Evolutionary conservation across 1,140 invertebrate species (phyloP).

Genomic region (Bacillus rossius): DNA sequence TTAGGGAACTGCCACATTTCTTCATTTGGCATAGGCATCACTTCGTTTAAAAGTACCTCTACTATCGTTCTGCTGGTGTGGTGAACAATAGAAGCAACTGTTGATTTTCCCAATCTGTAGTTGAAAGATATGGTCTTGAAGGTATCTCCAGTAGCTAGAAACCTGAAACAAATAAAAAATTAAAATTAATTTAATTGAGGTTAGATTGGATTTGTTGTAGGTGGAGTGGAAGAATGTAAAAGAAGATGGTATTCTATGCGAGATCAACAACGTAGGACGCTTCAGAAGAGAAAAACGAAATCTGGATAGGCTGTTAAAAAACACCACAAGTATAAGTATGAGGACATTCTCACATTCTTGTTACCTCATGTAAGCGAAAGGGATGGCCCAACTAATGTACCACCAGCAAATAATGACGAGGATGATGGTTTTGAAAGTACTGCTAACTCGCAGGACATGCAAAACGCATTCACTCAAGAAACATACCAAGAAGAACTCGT

Average conservation of each 20-base stretch:
- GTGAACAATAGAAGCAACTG: slow-evolving; percentile 12
- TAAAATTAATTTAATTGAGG: slow-evolving; percentile 7
- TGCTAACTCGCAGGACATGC: too few species aligned
- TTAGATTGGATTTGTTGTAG: slow-evolving; percentile 2
- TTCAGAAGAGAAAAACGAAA: slow-evolving; percentile 17
- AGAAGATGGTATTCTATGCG: slow-evolving; percentile 16
- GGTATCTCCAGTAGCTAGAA: slow-evolving; percentile 15
- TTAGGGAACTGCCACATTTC: slow-evolving; percentile 12
- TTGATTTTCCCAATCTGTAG: slow-evolving; percentile 15
- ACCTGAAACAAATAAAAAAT: slow-evolving; percentile 11
- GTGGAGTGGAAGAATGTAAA: slow-evolving; percentile 19
- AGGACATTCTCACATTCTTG: slow-evolving; percentile 13
- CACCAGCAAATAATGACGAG: slow-evolving; percentile 8
- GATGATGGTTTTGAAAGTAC: background rate
- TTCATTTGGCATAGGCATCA: slow-evolving; percentile 9
- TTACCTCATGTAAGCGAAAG: slow-evolving; percentile 11
- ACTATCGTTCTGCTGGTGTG: slow-evolving; percentile 3
- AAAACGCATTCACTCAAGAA: too few species aligned
- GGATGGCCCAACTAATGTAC: slow-evolving; percentile 15
- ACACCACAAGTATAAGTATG: slow-evolving; percentile 18
- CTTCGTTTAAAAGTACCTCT: slow-evolving; percentile 8
- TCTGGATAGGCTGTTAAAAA: slow-evolving; percentile 16
- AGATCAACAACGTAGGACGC: slow-evolving; percentile 12
- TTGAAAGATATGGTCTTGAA: slow-evolving; percentile 19
- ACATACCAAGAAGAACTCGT: too few species aligned